Conservation (phyloP, 1,140 invertebrate species). For the Achatina immaculata region DNA sequence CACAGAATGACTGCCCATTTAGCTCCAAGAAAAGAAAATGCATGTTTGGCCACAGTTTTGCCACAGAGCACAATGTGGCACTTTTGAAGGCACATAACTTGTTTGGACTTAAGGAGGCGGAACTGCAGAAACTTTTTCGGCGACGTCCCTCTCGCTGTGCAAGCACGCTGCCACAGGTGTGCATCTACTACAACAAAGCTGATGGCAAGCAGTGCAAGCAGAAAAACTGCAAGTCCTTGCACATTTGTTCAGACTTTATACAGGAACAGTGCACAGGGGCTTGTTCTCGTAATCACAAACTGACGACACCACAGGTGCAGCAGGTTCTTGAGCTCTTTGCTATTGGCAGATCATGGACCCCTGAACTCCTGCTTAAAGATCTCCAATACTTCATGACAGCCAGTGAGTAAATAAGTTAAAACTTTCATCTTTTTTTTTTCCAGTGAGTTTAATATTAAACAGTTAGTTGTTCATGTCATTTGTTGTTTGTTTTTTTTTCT, state of each 20-base stretch:
- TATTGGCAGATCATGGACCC: neutral
- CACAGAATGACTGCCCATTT: neutral
- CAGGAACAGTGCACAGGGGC: neutral
- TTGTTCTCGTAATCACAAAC: neutral
- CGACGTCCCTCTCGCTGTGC: neutral
- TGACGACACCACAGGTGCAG: neutral
- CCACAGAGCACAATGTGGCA: neutral
- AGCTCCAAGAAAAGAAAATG: neutral
- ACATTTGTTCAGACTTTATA: conserved; percentile 23
- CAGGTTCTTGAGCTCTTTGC: neutral
- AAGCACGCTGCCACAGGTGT: conserved; percentile 19
- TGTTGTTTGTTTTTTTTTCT: no score
- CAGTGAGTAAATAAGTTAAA: no score
- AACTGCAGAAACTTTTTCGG: conserved; percentile 17
- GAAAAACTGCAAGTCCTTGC: conserved; percentile 18
- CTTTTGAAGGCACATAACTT: conserved; percentile 10
- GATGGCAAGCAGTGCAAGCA: conserved; percentile 2
- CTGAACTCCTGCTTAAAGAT: neutral
- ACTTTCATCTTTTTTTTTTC: no score
- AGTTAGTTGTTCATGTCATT: no score
- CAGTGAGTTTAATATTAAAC: no score
- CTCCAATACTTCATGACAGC: neutral
- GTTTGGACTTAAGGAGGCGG: neutral
- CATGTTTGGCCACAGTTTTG: conserved; percentile 16
- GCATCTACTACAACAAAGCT: conserved; percentile 24